Evolutionary conservation across 1,140 invertebrate genomes (phyloP), one percentile per base, ranked within the genome.

Genomic region (Ditylenchus dipsaci): DNA sequence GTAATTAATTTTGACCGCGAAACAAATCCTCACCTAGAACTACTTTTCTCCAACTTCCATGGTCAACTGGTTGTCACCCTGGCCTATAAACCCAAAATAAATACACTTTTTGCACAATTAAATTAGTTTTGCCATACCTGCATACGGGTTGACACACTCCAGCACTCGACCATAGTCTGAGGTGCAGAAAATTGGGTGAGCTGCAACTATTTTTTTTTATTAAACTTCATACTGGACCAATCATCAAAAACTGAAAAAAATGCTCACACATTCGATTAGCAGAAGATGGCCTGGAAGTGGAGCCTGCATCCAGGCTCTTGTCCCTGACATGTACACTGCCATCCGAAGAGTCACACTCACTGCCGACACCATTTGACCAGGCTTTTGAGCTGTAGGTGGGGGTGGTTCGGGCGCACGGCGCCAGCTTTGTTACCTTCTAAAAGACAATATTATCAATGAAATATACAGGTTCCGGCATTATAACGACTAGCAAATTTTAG

Each of bases 11-110:
- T n/a, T n/a, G n/a, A n/a, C n/a, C n/a, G n/a, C n/a, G n/a, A n/a
- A n/a, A n/a, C n/a, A n/a, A n/a, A n/a, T n/a, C n/a, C n/a, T n/a
- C n/a, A 53, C 49, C 62, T 19, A 68, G 23, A 29, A 27, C 23
- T 8, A 68, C n/a, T 56, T 17, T 11, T 68, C 66, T 27, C 66
- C 66, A n/a, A 45, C 61, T 19, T 65, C 19, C 42, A 68, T 19
- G 15, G 27, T 60, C 42, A 68, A 56, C 27, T 68, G 66, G 30
- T 68, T 63, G 27, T 68, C 30, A 13, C 65, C 42, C 42, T 68
- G 64, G 26, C 21, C 66, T 62, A 53, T 7, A 53, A 21, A 53
- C n/a, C n/a, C 49, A 8, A 53, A 53, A 8, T 53, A 5, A 17
- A 8, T 17, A 53, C n/a, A 7, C 15, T 53, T 53, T 3, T 53